These are phyloP conservation scores for Dendrolimus houi DNA, from an alignment of 2,888 invertebrate genomes.

Conservation along the genomic window DNA sequence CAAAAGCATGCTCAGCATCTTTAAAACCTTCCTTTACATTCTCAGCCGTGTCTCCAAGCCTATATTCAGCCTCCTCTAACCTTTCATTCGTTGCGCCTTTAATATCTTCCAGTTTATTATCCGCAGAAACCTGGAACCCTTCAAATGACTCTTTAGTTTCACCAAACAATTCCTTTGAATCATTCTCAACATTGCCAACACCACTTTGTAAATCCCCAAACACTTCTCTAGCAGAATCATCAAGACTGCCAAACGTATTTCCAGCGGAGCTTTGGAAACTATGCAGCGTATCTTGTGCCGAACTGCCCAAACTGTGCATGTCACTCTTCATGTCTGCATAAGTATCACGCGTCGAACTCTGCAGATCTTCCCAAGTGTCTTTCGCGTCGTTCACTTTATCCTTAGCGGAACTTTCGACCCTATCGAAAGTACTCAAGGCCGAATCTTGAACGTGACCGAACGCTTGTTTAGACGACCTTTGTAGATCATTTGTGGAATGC, in stretches of 20 bases:
- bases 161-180: slow-evolving; percentile 51
- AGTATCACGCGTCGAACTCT: slow-evolving; percentile 61
- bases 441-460: slow-evolving; percentile 58
- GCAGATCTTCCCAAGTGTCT: slow-evolving; percentile 59
- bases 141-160: slow-evolving; percentile 52
- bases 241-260: slow-evolving; percentile 65
- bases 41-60: slow-evolving; percentile 37
- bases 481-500: slow-evolving; percentile 35
- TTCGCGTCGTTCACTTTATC: slow-evolving; percentile 53
- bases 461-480: slow-evolving; percentile 49
- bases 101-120: slow-evolving; percentile 60
- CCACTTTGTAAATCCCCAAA: slow-evolving; percentile 37
- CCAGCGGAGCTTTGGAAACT: slow-evolving; percentile 70
- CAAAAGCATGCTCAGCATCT: slow-evolving; percentile 31
- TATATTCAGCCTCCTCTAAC: slow-evolving; percentile 37
- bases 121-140: slow-evolving; percentile 65
- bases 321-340: slow-evolving; percentile 59
- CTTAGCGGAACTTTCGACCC: slow-evolving; percentile 65
- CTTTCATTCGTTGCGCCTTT: slow-evolving; percentile 40
- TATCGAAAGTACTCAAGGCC: slow-evolving; percentile 66
- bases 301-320: slow-evolving; percentile 52
- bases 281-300: slow-evolving; percentile 60
- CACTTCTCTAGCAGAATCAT: slow-evolving; percentile 54
- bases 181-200: slow-evolving; percentile 32
- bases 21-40: slow-evolving; percentile 25